Conservation (phyloP, 1,140 invertebrate genomes). For the Akabosia matsudoensis region DNA sequence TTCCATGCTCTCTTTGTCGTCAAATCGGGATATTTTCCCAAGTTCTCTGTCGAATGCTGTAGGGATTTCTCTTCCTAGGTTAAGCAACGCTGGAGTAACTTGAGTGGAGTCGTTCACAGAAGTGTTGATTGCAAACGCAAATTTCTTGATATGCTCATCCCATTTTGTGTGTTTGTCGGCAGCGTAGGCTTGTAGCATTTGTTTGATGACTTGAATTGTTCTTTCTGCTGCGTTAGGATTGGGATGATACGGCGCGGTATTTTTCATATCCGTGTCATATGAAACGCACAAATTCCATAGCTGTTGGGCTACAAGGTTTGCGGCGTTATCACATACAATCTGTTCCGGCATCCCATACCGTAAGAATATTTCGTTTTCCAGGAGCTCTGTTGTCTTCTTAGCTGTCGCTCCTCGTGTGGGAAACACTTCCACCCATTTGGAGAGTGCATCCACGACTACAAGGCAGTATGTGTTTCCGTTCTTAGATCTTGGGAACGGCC, state of each 20-base stretch:
- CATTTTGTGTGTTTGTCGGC: conserved; percentile 40
- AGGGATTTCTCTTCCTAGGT: conserved; percentile 50
- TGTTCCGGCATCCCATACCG: neutral
- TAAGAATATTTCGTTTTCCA: conserved; percentile 26
- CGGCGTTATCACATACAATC: neutral
- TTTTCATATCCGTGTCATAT: neutral
- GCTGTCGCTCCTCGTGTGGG: conserved; percentile 8
- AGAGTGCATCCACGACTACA: conserved; percentile 18
- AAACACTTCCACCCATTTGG: conserved; percentile 26
- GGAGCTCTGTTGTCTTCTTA: neutral
- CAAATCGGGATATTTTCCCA: neutral
- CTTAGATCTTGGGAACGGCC: neutral
- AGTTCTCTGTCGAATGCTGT: conserved; percentile 26
- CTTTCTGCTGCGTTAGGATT: conserved; percentile 30
- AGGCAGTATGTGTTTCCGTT: neutral
- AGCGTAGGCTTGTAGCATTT: conserved; percentile 46
- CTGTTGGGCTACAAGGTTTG: neutral
- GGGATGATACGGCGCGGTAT: conserved; percentile 44
- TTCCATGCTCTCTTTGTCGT: neutral
- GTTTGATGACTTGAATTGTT: conserved; percentile 36
- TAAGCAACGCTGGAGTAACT: conserved; percentile 51
- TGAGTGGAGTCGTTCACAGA: conserved; percentile 49
- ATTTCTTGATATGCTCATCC: conserved; percentile 49
- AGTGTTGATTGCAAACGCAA: conserved; percentile 53
- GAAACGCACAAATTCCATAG: neutral